phyloP scores from a whole-genome alignment of 2,888 invertebrate species.

The Chrysolina oricalcia region DNA sequence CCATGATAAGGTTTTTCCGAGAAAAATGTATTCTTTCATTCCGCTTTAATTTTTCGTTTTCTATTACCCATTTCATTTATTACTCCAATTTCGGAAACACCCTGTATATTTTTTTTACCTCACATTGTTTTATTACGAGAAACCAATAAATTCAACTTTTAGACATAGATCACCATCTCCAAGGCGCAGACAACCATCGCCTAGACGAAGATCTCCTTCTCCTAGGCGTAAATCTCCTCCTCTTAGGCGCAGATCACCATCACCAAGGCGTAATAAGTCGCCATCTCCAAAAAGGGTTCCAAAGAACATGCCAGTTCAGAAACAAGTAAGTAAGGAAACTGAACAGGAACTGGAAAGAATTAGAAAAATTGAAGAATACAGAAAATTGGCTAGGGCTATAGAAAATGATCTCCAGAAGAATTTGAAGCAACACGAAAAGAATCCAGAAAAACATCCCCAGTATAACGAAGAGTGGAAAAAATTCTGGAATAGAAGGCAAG shows the following conservation, averaged over 20 bases:
- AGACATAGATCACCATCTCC: constrained; percentile 48
- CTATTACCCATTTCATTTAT: too few species aligned
- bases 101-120: too few species aligned
- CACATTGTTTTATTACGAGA: not conserved
- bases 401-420: constrained; percentile 78
- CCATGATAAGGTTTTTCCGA: too few species aligned
- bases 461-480: constrained; percentile 93
- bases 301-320: not conserved
- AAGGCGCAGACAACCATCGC: constrained; percentile 38
- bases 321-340: constrained; percentile 6
- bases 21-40: too few species aligned
- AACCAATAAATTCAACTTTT: not conserved
- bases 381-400: constrained; percentile 71
- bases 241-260: constrained; percentile 28
- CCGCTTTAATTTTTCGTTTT: too few species aligned
- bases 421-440: constrained; percentile 84
- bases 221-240: constrained; percentile 27
- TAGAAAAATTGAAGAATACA: constrained; percentile 74
- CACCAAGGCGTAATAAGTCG: constrained; percentile 24
- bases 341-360: constrained; percentile 58
- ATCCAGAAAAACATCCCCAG: constrained; percentile 90
- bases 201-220: constrained; percentile 33
- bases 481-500: constrained; percentile 85
- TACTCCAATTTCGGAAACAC: too few species aligned
- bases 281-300: constrained; percentile 23